Conservation (phyloP, 2,113 vertebrate genomes). For the Malurus alboscapulatus region DNA sequence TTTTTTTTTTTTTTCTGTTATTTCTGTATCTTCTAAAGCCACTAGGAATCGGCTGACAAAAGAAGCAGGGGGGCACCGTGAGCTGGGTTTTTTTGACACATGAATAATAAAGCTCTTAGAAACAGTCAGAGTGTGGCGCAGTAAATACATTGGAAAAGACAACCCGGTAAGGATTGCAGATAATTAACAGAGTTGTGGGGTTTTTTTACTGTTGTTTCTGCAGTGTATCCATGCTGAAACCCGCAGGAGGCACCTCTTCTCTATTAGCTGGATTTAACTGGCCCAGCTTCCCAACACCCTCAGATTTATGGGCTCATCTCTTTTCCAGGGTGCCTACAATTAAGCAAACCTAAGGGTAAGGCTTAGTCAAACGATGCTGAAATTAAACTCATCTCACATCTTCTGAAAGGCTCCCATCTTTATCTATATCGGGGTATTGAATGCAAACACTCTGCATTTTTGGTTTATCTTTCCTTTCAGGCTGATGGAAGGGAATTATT, state of each 20-base stretch:
- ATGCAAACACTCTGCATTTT: background rate
- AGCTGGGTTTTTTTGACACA: background rate
- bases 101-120: background rate
- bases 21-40: background rate
- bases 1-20: background rate
- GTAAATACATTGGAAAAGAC: background rate
- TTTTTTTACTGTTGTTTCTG: background rate
- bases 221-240: background rate
- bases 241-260: background rate
- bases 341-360: conserved; percentile 48
- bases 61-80: background rate
- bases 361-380: conserved; percentile 45
- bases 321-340: conserved; percentile 29
- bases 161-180: background rate
- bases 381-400: conserved; percentile 21
- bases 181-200: background rate
- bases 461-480: conserved; percentile 4
- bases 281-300: background rate
- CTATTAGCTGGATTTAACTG: background rate
- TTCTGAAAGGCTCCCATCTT: conserved; percentile 9
- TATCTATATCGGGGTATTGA: background rate
- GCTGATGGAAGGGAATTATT: background rate
- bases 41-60: background rate
- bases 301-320: background rate
- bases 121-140: background rate